Evolutionary conservation across 2,113 vertebrate genomes (phyloP).

Genomic region (Myocastor coypus): DNA sequence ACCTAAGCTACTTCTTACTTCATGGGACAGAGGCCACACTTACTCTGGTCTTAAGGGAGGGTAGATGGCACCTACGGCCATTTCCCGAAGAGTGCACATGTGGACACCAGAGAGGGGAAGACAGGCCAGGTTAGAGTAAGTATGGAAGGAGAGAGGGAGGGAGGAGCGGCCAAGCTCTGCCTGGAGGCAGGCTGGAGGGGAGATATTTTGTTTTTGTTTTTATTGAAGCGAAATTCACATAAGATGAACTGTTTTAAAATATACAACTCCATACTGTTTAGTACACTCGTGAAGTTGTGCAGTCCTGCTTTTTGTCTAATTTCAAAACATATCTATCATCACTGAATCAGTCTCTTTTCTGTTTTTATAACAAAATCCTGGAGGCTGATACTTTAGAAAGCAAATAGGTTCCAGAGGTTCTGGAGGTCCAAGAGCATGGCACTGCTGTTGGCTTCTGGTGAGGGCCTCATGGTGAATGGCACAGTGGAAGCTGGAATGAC

Average conservation of each 20-base stretch:
- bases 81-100: not conserved
- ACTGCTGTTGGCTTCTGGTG: not conserved
- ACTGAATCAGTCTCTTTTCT: not conserved
- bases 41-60: not conserved
- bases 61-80: not conserved
- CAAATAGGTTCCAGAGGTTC: not conserved
- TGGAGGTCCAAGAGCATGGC: not conserved
- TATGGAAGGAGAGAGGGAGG: accelerated
- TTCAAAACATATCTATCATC: not conserved
- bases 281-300: too few relatives aligned
- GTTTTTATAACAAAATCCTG: not conserved
- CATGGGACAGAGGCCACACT: not conserved
- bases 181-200: not conserved
- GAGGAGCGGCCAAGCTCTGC: not conserved
- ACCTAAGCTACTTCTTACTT: not conserved
- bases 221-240: not conserved
- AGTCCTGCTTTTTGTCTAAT: not conserved
- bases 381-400: not conserved
- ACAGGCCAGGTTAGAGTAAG: not conserved
- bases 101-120: accelerated
- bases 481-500: not conserved
- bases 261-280: too few relatives aligned
- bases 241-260: not conserved
- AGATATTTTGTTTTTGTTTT: not conserved
- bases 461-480: not conserved